Base-by-base conservation (phyloP, 2,113 vertebrate genomes). In the Hippocampus comes region DNA sequence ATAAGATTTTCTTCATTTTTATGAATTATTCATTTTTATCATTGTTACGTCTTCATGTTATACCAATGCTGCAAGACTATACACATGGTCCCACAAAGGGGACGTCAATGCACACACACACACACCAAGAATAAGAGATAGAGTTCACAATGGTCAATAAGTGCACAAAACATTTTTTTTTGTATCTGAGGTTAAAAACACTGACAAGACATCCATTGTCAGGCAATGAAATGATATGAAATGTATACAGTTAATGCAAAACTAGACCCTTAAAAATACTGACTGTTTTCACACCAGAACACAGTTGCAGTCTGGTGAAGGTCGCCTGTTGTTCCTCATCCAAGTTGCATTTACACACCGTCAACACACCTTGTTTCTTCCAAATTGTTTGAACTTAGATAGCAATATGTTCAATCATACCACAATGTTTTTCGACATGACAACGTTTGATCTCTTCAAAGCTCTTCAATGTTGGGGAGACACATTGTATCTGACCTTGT, bases 61-160 rank as follows among this genome's bases (percentile, higher is more conserved):
- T 93, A 94, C 87, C 87, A 92, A 94, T 95, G 93, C 93, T 95
- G 94, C 92, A 94, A 94, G 91, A 94, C 90, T 94, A 93, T 92
- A 93, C 93, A 94, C 95, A 94, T 38, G 94, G 90, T 93, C 92
- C 93, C 93, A 88, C 79, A 85, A 87, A 84, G 83, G 90, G 92
- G 91, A 92, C 92, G 92, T 90, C 94, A 95, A 97, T 95, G 95
- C 94, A 96, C 93, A 96, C 94, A 88, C 80, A 95, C 94, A 89
- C 80, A 95, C 93, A 95, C 91, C 86, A 91, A 95, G 91, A 93
- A 93, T 70, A 83, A 85, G 81, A 89, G 83, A 81, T 77, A 75
- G 77, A 93, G 92, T 92, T 94, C 93, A 96, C 94, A 91, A 96
- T 95, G 94, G 93, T 91, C 93, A 93, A 94, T 94, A 95, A 95